Percentiles rank a stretch among this genome's conserved stretches.
Conservation (phyloP, 1,140 invertebrate species). For the Venturia canescens region DNA sequence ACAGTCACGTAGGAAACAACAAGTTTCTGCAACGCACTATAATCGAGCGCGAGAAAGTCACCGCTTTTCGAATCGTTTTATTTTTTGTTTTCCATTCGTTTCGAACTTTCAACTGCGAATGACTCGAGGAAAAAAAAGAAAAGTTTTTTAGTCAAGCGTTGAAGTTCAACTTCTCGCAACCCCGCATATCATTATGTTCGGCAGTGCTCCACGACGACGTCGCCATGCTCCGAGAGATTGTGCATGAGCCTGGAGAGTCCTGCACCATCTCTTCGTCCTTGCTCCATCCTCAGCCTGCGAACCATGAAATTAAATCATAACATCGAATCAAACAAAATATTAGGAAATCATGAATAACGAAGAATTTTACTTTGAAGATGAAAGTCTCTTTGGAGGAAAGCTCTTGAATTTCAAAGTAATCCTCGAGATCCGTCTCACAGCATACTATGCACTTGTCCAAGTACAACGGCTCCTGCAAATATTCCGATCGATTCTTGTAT, state of each 20-base stretch:
- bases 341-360: neutral
- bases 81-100: conserved; percentile 13
- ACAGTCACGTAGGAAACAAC: conserved; percentile 71
- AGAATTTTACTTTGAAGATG: conserved; percentile 91
- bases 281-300: conserved; percentile 90
- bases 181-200: conserved; percentile 97
- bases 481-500: conserved; percentile 39
- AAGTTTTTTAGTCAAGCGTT: conserved; percentile 49
- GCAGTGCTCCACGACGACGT: conserved; percentile 91
- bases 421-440: conserved; percentile 90
- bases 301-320: no score
- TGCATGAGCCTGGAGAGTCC: conserved; percentile 91
- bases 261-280: conserved; percentile 92
- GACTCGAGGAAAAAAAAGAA: neutral
- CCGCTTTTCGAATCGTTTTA: conserved; percentile 40
- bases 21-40: conserved; percentile 72
- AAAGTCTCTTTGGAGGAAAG: conserved; percentile 94
- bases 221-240: conserved; percentile 95
- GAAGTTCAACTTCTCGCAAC: conserved; percentile 66
- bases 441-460: conserved; percentile 94
- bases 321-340: no score
- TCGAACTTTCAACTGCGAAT: neutral
- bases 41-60: conserved; percentile 55
- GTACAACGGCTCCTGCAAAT: conserved; percentile 87
- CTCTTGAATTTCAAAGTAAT: conserved; percentile 97